Evolutionary conservation across 2,888 invertebrate genomes (phyloP), one percentile per base, ranked within the genome.

Genomic region (Elegia similella): DNA sequence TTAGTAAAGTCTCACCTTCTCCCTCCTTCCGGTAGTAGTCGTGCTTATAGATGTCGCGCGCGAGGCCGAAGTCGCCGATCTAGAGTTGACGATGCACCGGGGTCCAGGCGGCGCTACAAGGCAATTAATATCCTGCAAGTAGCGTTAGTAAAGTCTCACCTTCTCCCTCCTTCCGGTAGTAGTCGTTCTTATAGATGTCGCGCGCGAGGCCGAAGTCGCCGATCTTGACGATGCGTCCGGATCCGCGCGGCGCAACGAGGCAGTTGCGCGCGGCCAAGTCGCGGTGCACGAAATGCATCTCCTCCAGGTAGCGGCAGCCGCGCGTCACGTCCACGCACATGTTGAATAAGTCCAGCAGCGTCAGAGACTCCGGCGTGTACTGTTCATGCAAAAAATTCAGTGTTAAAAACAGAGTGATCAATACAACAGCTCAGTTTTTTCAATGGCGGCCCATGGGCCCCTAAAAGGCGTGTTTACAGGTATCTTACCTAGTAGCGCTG

Each of bases 201-300:
- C 99, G 92, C 0, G 99, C 98, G 7, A 99, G 92, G 0, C 99
- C 99, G 81, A 99, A 99, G 86, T 99, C 99, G 0, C 98, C 99
- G 57, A 98, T 98, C 87, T 98, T 98, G n/a, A 98, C 98, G 12
- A 97, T 95, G 58, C 97, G 93, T 1, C 93, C 92, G 62, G 92
- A 88, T 32, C 93, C 93, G 0, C 95, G 93, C 61, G 94, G 94
- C 0, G 97, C 96, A 0, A 99, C 98, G 13, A 99, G 91, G 75
- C 99, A 99, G 87, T 99, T 99, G 53, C 99, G 93, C 64, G 98
- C 98, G 0, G 99, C 99, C 59, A 99, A 91, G 91, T 99, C 99
- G 62, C 98, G 94, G 87, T 99, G 99, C 0, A 99, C 98, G 83
- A 98, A 99, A 78, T 98, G 98, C 94, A 98, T 96, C 81, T 98